Conservation (phyloP, 2,888 invertebrate species). For the Zaprionus bogoriensis region DNA sequence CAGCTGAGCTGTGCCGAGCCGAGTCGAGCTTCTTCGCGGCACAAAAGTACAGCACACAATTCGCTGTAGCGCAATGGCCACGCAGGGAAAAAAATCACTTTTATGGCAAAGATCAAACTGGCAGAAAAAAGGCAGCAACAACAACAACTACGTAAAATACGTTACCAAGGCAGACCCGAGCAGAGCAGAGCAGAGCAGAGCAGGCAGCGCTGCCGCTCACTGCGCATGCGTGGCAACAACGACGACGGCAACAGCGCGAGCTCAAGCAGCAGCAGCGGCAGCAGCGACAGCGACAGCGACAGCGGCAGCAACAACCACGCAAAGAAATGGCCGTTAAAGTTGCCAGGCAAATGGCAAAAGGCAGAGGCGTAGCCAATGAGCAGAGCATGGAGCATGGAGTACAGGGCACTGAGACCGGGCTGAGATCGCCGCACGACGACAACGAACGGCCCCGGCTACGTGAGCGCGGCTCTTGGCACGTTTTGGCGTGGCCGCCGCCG, state of each 20-base stretch:
- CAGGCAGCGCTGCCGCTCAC: conserved; percentile 34
- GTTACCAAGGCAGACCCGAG: conserved; percentile 73
- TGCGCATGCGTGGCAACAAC: conserved; percentile 60
- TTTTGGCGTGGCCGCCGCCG: conserved; percentile 65
- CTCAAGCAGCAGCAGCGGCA: conserved; percentile 25
- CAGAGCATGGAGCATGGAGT: conserved; percentile 11
- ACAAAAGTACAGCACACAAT: conserved; percentile 70
- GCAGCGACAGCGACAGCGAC: conserved; percentile 17
- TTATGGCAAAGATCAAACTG: conserved; percentile 75
- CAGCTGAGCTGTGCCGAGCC: conserved; percentile 24
- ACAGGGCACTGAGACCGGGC: conserved; percentile 2
- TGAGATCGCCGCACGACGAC: conserved; percentile 31
- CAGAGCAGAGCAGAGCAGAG: conserved; percentile 25
- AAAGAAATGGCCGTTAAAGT: conserved; percentile 76
- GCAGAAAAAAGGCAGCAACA: conserved; percentile 45
- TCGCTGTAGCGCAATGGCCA: conserved; percentile 69
- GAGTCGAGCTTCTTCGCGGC: too few relatives aligned
- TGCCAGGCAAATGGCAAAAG: conserved; percentile 73
- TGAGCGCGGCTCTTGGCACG: conserved; percentile 68
- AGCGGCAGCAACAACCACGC: conserved; percentile 21
- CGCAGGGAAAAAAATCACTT: conserved; percentile 73
- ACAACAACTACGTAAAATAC: conserved; percentile 57
- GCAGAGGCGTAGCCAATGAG: conserved; percentile 68
- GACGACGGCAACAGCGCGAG: conserved; percentile 25
- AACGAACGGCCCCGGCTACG: conserved; percentile 43